phyloP scores from a whole-genome alignment of 2,113 vertebrate genomes.

The Progne subis region DNA sequence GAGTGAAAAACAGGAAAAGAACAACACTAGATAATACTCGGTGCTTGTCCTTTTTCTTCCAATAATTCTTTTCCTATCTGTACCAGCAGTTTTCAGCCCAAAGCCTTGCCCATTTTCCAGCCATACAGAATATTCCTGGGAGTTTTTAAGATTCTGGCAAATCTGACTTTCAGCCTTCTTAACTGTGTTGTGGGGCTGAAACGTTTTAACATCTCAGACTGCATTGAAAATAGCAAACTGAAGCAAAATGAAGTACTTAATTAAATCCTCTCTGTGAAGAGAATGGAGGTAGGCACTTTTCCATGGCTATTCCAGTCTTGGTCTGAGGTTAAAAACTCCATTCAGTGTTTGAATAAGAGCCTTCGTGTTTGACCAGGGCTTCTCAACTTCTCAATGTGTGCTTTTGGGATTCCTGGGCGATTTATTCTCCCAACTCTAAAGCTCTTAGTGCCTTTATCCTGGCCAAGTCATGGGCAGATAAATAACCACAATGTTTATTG shows the following conservation, averaged over 20 bases:
- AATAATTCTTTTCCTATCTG: background rate
- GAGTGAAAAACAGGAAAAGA: background rate
- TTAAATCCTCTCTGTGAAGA: background rate
- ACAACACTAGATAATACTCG: background rate
- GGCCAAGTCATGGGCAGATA: background rate
- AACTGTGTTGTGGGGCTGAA: background rate
- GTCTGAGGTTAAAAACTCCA: background rate
- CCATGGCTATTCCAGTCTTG: background rate
- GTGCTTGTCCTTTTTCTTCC: background rate
- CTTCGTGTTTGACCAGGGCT: background rate
- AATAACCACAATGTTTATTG: background rate
- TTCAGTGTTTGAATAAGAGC: background rate
- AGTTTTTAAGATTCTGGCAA: background rate
- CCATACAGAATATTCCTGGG: background rate
- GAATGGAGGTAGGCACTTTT: background rate
- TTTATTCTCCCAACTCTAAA: background rate
- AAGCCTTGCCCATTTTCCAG: background rate
- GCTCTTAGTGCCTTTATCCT: background rate
- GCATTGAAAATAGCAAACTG: background rate
- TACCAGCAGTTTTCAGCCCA: background rate
- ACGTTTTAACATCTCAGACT: background rate
- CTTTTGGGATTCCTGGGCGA: slow-evolving; percentile 10
- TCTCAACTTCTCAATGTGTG: background rate
- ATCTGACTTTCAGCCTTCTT: background rate
- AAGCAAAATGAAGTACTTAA: background rate